Evolutionary conservation across 2,113 vertebrate genomes (phyloP).

Genomic region (Rallus limicola): DNA sequence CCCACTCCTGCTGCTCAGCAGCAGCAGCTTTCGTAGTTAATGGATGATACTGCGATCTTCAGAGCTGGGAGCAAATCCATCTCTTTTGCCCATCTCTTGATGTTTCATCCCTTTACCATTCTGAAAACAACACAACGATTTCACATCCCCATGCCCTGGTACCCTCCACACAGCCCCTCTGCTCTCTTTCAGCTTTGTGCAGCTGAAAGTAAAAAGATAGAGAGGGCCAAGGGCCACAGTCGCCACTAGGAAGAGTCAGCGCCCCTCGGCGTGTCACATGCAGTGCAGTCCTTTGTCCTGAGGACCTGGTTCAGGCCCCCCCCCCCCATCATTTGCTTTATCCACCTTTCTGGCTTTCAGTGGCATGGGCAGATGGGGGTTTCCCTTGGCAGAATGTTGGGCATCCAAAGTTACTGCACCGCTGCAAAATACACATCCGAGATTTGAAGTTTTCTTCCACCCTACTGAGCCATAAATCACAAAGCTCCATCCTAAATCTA

Average conservation of each 20-base stretch:
- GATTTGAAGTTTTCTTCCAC: neutral
- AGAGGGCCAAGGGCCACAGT: neutral
- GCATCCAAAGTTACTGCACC: neutral
- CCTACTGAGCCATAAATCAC: neutral
- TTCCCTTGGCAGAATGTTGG: neutral
- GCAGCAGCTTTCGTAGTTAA: neutral
- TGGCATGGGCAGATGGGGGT: accelerated
- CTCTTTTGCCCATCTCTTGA: constrained; percentile 1
- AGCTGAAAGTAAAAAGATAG: neutral
- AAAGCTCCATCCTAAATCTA: neutral
- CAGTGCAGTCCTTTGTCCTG: neutral
- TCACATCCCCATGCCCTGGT: neutral
- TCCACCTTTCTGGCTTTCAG: neutral
- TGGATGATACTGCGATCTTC: neutral
- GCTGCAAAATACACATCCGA: neutral
- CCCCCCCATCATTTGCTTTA: neutral
- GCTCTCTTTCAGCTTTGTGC: neutral
- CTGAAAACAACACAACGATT: neutral
- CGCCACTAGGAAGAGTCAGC: neutral
- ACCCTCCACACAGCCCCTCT: accelerated
- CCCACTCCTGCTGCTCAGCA: constrained; percentile 6
- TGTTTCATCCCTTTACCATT: neutral
- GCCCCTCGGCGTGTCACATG: neutral
- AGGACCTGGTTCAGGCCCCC: neutral
- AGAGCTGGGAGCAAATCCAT: neutral